A percentile compares a stretch with the other conserved stretches of the same genome.
Evolutionary conservation across 2,797 vertebrate genomes (phyloP).

Genomic region (Sebastes paucispinis): DNA sequence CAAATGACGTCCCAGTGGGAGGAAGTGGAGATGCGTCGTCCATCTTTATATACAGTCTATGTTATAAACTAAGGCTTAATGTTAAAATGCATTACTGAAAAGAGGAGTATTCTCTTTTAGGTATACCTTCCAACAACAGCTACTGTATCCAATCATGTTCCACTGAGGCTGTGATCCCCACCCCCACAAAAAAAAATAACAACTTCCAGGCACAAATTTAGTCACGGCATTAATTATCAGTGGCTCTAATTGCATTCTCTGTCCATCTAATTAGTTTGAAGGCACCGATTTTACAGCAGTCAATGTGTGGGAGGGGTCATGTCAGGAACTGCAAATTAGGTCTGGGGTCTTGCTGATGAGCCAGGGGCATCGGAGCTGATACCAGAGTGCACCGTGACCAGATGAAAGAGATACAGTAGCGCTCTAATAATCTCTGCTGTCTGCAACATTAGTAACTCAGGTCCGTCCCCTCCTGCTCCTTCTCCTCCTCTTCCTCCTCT

Average conservation of each 20-base stretch:
- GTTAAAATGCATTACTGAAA: background rate
- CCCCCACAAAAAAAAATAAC: background rate
- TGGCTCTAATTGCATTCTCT: constrained; percentile 50
- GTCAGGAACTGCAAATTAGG: constrained; percentile 65
- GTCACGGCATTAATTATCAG: constrained; percentile 56
- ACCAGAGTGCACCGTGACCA: constrained; percentile 31
- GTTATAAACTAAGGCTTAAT: background rate
- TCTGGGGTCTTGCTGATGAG: constrained; percentile 61
- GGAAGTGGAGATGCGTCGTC: too few species aligned
- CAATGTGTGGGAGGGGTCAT: constrained; percentile 59
- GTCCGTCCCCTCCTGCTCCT: constrained; percentile 2
- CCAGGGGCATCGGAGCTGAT: constrained; percentile 39
- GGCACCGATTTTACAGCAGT: constrained; percentile 51
- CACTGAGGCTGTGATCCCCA: background rate
- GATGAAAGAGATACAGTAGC: constrained; percentile 59
- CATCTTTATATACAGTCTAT: too few species aligned
- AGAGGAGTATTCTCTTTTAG: background rate
- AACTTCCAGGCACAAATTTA: constrained; percentile 36
- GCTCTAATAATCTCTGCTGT: constrained; percentile 55
- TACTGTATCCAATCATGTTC: background rate
- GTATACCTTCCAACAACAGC: background rate
- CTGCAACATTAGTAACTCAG: constrained; percentile 30
- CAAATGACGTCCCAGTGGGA: too few species aligned
- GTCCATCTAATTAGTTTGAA: constrained; percentile 67
- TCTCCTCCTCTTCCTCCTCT: background rate